Conservation (phyloP, 2,113 vertebrate species). For the Haemorhous mexicanus region DNA sequence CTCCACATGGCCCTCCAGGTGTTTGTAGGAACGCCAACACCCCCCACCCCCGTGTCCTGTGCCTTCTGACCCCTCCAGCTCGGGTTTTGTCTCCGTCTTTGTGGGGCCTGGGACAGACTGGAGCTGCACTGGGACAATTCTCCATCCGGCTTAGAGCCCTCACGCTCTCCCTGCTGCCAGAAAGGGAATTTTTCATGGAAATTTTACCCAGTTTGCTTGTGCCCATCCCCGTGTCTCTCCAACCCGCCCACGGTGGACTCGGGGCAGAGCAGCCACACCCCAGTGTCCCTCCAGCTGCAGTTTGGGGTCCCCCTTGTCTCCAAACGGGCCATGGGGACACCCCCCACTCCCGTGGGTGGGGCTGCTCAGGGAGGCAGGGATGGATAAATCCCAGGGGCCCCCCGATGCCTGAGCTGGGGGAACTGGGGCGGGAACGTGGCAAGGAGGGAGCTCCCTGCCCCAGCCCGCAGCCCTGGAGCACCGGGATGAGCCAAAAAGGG, state of each 20-base stretch:
- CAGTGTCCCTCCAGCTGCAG: not conserved
- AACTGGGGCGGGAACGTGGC: accelerated
- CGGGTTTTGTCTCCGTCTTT: not conserved
- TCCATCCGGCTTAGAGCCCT: not conserved
- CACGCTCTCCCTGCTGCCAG: not conserved
- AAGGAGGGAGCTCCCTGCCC: not conserved
- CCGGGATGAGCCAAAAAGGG: not conserved
- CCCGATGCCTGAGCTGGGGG: not conserved
- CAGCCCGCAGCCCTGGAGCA: not conserved
- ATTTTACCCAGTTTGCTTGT: not conserved
- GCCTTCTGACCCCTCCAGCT: not conserved
- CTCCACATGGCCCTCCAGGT: not conserved
- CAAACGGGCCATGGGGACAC: not conserved
- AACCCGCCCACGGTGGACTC: accelerated
- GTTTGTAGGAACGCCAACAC: accelerated
- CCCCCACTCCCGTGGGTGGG: accelerated
- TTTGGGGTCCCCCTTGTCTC: not conserved
- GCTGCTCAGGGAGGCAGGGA: accelerated
- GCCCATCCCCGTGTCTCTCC: accelerated
- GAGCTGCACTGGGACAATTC: not conserved
- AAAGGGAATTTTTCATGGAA: not conserved
- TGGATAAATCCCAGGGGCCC: not conserved
- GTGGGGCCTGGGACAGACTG: not conserved
- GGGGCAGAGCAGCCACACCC: not conserved
- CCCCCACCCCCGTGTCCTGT: accelerated